These are phyloP conservation scores for Hippolais icterina DNA, from an alignment of 2,113 vertebrate genomes.

Conservation along the genomic window DNA sequence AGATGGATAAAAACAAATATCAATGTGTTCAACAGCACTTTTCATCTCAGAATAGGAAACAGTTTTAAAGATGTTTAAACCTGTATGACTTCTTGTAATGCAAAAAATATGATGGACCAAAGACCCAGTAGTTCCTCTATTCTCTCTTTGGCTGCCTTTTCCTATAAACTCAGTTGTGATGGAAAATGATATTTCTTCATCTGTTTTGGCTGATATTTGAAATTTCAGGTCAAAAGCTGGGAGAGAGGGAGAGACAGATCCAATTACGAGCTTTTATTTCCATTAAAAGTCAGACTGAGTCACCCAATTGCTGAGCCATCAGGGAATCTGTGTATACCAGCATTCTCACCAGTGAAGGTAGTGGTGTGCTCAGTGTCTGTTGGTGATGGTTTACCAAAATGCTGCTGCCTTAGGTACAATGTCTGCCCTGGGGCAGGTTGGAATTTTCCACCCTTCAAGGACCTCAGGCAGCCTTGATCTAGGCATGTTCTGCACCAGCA, in stretches of 20 bases:
- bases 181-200: neutral
- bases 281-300: neutral
- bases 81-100: neutral
- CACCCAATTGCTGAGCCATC: neutral
- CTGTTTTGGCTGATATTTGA: neutral
- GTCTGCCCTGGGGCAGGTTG: neutral
- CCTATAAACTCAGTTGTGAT: neutral
- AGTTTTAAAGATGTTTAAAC: neutral
- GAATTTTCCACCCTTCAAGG: neutral
- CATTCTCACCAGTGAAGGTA: fast-evolving
- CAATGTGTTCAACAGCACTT: neutral
- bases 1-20: neutral
- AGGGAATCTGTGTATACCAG: neutral
- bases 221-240: neutral
- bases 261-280: neutral
- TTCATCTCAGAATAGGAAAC: neutral
- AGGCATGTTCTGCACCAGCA: neutral
- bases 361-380: fast-evolving
- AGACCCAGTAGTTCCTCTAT: neutral
- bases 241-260: neutral
- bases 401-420: neutral
- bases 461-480: neutral
- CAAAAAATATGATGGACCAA: neutral
- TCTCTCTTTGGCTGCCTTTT: neutral
- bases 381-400: neutral